A percentile compares a stretch with the other conserved stretches of the same genome.
phyloP scores from a whole-genome alignment of 2,113 vertebrate genomes.

The Labeo rohita region DNA sequence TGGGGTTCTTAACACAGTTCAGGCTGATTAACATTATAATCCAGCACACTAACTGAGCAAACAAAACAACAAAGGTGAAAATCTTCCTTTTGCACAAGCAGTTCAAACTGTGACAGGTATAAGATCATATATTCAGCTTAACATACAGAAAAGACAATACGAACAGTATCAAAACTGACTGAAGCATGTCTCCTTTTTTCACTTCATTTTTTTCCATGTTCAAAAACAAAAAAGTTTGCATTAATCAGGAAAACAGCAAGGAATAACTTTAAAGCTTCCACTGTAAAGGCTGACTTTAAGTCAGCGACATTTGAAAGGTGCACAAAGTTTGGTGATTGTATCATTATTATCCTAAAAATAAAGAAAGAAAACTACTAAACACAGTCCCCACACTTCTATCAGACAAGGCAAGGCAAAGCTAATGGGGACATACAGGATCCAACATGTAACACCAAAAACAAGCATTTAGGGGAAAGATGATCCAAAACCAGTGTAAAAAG shows the following conservation, averaged over 20 bases:
- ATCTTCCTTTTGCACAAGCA: constrained; percentile 2
- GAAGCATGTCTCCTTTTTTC: neutral
- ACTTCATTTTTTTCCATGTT: neutral
- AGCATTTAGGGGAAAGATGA: neutral
- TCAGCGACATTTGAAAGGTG: constrained; percentile 40
- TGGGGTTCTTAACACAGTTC: constrained; percentile 25
- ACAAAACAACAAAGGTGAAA: neutral
- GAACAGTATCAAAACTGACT: constrained; percentile 25
- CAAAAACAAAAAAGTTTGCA: neutral
- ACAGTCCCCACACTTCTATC: constrained; percentile 18
- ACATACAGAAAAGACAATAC: constrained; percentile 35
- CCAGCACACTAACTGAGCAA: constrained; percentile 14
- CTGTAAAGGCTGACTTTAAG: neutral
- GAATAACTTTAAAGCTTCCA: constrained; percentile 40
- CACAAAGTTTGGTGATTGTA: constrained; percentile 27
- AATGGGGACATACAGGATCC: constrained; percentile 39
- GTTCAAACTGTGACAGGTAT: neutral
- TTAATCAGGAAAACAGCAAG: neutral
- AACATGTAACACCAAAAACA: constrained; percentile 41
- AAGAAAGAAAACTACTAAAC: neutral
- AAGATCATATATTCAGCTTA: constrained; percentile 18
- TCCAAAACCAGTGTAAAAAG: constrained; percentile 31
- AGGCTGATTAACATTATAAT: neutral
- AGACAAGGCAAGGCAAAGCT: constrained; percentile 38
- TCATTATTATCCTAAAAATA: constrained; percentile 11